Conservation (phyloP, 2,888 invertebrate genomes). For the Encarsia formosa region DNA sequence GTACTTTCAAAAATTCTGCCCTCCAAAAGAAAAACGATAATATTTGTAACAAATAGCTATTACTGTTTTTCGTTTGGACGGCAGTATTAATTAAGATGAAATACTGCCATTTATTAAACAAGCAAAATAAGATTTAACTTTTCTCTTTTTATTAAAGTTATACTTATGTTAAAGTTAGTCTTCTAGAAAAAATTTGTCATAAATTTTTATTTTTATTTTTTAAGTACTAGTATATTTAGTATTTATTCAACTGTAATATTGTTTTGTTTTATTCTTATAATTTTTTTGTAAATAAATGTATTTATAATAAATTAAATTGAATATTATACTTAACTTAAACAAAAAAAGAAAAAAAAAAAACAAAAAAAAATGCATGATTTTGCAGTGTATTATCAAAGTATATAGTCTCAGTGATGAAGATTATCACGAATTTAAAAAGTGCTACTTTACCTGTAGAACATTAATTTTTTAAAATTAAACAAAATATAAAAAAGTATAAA, state of each 20-base stretch:
- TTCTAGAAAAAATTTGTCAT: too few relatives aligned
- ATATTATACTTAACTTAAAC: too few relatives aligned
- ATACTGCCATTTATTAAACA: too few relatives aligned
- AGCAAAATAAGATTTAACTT: not conserved
- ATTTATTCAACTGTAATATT: too few relatives aligned
- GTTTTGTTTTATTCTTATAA: not conserved
- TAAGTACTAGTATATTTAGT: too few relatives aligned
- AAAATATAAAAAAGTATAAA: too few relatives aligned
- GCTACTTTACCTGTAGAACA: constrained; percentile 18
- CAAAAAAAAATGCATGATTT: constrained; percentile 13
- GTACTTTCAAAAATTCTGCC: too few relatives aligned
- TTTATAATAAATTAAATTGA: constrained; percentile 1
- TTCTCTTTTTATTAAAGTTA: not conserved
- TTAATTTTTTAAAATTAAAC: too few relatives aligned
- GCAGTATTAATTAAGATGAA: too few relatives aligned
- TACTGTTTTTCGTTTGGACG: constrained; percentile 25
- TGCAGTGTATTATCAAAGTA: constrained; percentile 13
- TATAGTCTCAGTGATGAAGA: constrained; percentile 1
- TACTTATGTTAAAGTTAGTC: too few relatives aligned
- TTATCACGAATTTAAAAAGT: constrained; percentile 12
- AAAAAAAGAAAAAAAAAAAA: constrained; percentile 7
- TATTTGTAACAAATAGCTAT: constrained; percentile 15
- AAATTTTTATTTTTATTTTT: too few relatives aligned
- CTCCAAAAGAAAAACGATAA: too few relatives aligned
- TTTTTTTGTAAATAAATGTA: constrained; percentile 21